These are phyloP conservation scores for Nothoprocta pentlandii DNA, from an alignment of 2,113 vertebrate genomes.

Conservation along the genomic window DNA sequence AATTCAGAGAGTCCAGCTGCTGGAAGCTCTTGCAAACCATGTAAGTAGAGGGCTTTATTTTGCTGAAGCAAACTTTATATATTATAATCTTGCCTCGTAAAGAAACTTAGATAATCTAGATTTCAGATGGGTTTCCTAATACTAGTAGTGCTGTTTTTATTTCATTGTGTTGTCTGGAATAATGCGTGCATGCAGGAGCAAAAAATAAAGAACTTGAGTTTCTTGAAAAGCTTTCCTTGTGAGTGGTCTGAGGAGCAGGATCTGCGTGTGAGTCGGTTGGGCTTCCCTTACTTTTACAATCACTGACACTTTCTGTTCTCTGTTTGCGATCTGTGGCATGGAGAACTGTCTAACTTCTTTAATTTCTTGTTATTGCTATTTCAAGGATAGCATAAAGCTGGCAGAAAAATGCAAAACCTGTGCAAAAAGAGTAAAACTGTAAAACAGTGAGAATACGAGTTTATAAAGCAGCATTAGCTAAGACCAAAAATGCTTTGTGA, in stretches of 20 bases:
- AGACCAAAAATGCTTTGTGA: not conserved
- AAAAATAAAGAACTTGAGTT: not conserved
- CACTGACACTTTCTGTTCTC: not conserved
- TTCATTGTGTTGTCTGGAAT: not conserved
- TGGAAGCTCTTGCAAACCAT: conserved; percentile 47
- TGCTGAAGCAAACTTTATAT: not conserved
- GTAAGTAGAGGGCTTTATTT: conserved; percentile 73
- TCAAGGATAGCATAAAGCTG: not conserved
- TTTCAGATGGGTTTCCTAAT: not conserved
- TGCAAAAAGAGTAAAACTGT: not conserved
- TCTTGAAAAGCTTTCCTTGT: not conserved
- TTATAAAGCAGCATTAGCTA: not conserved
- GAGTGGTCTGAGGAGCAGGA: not conserved
- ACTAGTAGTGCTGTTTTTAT: not conserved
- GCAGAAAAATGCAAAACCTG: not conserved
- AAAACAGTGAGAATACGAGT: not conserved
- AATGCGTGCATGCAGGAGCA: not conserved
- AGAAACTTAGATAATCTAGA: not conserved
- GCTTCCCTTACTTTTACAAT: not conserved
- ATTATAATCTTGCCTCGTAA: conserved; percentile 20
- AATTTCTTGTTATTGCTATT: not conserved
- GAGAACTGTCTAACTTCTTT: not conserved
- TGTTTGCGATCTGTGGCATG: not conserved
- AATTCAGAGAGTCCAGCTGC: conserved; percentile 73
- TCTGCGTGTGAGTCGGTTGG: fast-evolving